Conservation (phyloP, 2,797 vertebrate species). For the Propithecus perrieri region DNA sequence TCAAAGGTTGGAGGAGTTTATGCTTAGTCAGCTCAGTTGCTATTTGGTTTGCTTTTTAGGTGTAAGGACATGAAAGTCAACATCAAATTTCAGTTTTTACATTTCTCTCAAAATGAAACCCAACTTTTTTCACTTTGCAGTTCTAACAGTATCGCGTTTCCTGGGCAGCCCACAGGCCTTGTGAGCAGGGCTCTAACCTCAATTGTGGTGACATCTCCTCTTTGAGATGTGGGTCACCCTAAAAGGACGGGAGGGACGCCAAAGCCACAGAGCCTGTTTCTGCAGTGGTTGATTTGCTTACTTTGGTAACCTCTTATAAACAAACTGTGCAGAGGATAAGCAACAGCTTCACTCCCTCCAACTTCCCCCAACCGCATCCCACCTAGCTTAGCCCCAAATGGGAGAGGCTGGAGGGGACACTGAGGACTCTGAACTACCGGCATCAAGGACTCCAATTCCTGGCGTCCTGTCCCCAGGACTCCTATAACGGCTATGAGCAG, state of each 20-base stretch:
- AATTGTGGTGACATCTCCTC: constrained; percentile 44
- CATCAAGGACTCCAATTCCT: neutral
- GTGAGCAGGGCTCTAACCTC: constrained; percentile 24
- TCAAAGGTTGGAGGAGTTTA: constrained; percentile 38
- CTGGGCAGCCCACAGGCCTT: constrained; percentile 51
- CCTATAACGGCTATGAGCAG: neutral
- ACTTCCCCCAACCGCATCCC: neutral
- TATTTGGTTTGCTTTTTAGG: neutral
- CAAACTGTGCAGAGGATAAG: neutral
- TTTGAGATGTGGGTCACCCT: constrained; percentile 50
- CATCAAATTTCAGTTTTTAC: constrained; percentile 51
- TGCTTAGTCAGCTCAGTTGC: neutral
- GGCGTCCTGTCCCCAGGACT: neutral
- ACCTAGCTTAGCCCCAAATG: neutral
- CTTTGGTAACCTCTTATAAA: constrained; percentile 48
- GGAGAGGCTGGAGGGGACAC: neutral
- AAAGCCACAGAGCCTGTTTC: constrained; percentile 37
- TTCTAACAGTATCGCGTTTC: constrained; percentile 44
- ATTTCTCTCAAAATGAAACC: constrained; percentile 51
- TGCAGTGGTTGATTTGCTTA: constrained; percentile 15
- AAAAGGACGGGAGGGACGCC: constrained; percentile 48
- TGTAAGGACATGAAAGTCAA: constrained; percentile 48
- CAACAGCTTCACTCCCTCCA: neutral
- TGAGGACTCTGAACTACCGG: neutral
- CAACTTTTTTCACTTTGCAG: constrained; percentile 25